Evolutionary conservation across 2,113 vertebrate genomes (phyloP).

Genomic region (Syrrhaptes paradoxus): DNA sequence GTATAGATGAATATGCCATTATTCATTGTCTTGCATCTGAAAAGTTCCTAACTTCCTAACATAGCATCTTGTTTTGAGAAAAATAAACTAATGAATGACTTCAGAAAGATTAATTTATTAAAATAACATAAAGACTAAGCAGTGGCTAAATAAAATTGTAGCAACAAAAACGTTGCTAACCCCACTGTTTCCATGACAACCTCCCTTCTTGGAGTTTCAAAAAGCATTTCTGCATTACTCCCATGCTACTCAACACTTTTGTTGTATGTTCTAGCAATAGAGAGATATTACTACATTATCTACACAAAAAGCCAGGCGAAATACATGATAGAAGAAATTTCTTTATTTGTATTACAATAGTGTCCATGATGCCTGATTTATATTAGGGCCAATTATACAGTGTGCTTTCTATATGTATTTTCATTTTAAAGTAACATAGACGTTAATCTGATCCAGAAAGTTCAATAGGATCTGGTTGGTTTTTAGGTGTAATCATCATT

Average conservation of each 20-base stretch:
- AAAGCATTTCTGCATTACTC: neutral
- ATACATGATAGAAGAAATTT: neutral
- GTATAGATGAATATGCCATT: neutral
- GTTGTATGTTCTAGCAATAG: neutral
- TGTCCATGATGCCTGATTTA: neutral
- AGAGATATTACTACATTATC: neutral
- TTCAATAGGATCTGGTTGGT: neutral
- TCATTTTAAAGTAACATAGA: neutral
- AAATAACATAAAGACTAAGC: neutral
- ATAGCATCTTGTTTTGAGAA: neutral
- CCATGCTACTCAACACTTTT: neutral
- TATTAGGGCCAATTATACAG: neutral
- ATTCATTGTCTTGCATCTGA: neutral
- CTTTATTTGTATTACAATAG: neutral
- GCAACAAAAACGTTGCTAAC: neutral
- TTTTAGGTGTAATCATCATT: neutral
- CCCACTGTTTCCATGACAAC: constrained; percentile 44
- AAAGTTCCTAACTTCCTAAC: neutral
- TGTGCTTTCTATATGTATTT: neutral
- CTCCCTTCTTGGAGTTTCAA: neutral
- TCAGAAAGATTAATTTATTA: neutral
- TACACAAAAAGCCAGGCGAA: neutral
- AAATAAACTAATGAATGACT: neutral
- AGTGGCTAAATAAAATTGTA: neutral
- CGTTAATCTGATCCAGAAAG: neutral